Percentiles rank a stretch among this genome's conserved stretches.
Evolutionary conservation across 2,113 vertebrate genomes (phyloP).

Genomic region (Sciurus niger): DNA sequence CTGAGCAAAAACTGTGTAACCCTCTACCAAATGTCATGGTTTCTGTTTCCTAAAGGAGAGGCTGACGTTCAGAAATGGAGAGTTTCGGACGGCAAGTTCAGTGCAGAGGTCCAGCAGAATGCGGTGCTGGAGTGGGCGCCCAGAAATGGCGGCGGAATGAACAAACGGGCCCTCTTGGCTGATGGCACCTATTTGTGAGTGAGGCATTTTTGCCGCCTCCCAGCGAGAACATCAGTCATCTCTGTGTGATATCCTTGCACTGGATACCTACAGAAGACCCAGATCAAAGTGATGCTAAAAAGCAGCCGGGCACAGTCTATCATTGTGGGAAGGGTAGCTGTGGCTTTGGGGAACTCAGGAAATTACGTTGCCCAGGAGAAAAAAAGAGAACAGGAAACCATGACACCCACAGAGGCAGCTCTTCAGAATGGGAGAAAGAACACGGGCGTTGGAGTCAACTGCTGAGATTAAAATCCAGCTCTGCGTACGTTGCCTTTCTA

Average conservation of each 20-base stretch:
- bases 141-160: neutral
- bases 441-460: neutral
- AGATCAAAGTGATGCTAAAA: neutral
- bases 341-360: neutral
- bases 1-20: slow-evolving; percentile 58
- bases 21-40: neutral
- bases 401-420: neutral
- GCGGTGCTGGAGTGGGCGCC: accelerated
- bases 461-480: neutral
- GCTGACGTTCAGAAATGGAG: neutral
- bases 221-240: neutral
- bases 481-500: neutral
- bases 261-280: neutral
- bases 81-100: neutral
- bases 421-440: neutral
- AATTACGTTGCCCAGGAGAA: neutral
- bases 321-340: neutral
- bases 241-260: neutral
- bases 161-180: neutral
- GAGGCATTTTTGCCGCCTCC: neutral
- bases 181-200: neutral
- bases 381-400: neutral
- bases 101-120: neutral
- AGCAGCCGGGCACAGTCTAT: neutral
- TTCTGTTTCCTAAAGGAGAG: neutral